Base-by-base conservation (phyloP, 2,888 invertebrate genomes). In the Leptinotarsa juncta region DNA sequence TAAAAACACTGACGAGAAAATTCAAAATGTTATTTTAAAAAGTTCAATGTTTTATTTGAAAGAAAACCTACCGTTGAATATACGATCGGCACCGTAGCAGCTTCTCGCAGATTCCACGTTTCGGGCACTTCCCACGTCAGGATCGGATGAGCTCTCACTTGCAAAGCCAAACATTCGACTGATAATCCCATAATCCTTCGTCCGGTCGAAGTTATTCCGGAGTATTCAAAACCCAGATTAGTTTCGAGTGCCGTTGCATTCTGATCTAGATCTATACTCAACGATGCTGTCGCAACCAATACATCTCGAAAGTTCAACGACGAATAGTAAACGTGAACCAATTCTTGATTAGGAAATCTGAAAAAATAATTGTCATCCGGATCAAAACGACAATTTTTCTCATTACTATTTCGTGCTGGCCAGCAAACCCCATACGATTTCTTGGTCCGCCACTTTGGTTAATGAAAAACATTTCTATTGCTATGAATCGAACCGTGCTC, bases 211-310 rank as follows among this genome's bases (percentile, higher is more conserved):
- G 79, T 79, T 42, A 80, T 70, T 10, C 84, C 84, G 10, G 97
- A 91, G 88, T 97, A 97, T 88, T 97, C 97, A 81, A 97, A 89
- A 42, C 97, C 97, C 14, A 57, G 3, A 23, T 23, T 23, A 23
- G 23, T 23, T 20, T 26, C 57, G 57, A 23, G 23, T 14, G 57
- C 57, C 14, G 57, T 57, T 1, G 57, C 57, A 23, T 23, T 20
- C 23, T 14, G 12, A 26, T 57, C 23, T 23, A 57, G 20, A 12
- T 57, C 57, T 57, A 23, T 23, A 18, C 15, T 14, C 15, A 57
- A 20, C 26, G 57, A 57, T 55, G 55, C 66, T 65, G 67, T 48
- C 4, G 78, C 76, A 23, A 62, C 23, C 76, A 78, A 71, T 14
- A 77, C 62, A 51, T 78, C 77, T 51, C 68, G 51, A 62, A 77